Percentiles rank a stretch among this genome's conserved stretches.
phyloP scores from a whole-genome alignment of 1,140 invertebrate species.

The Spodoptera litura region DNA sequence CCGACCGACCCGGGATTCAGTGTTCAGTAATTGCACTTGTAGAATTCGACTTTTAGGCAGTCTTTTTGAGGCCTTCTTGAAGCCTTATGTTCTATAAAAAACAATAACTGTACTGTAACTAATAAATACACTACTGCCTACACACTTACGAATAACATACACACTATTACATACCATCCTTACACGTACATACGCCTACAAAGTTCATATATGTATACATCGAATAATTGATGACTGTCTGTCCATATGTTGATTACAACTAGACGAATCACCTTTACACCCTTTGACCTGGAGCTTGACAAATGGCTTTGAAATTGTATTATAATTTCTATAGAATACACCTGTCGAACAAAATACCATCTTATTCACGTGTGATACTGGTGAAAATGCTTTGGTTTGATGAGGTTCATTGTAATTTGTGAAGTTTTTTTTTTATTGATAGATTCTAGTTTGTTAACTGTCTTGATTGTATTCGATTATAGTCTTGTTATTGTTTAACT shows the following conservation, averaged over 20 bases:
- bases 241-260: slow-evolving; percentile 68
- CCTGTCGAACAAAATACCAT: not conserved
- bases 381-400: not conserved
- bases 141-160: too few species aligned
- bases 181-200: not conserved
- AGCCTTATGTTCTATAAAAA: too few species aligned
- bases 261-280: slow-evolving; percentile 63
- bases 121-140: too few species aligned
- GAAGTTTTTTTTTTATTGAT: slow-evolving; percentile 17
- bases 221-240: slow-evolving; percentile 67
- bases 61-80: too few species aligned
- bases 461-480: slow-evolving; percentile 17
- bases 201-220: slow-evolving; percentile 50
- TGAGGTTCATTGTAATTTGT: slow-evolving; percentile 2
- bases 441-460: slow-evolving; percentile 18
- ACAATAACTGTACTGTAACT: too few species aligned
- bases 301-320: slow-evolving; percentile 60
- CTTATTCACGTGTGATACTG: not conserved
- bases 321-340: slow-evolving; percentile 6
- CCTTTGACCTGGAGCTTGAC: slow-evolving; percentile 69
- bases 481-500: slow-evolving; percentile 12
- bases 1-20: too few species aligned
- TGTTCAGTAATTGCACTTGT: too few species aligned
- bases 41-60: too few species aligned
- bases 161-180: not conserved